Evolutionary conservation across 2,888 invertebrate genomes (phyloP).

Genomic region (Sphinx pinastri): DNA sequence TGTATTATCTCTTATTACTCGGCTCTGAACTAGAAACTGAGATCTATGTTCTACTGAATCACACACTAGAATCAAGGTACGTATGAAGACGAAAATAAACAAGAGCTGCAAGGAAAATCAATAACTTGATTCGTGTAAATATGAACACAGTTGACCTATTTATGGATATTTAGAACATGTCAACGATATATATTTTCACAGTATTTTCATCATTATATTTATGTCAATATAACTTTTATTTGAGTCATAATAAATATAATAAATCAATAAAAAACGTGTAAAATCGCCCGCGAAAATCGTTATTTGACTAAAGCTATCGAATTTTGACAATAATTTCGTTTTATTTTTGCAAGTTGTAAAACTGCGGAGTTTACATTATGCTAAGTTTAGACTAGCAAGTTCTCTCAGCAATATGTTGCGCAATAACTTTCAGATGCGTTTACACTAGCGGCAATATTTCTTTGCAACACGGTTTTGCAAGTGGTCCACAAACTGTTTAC

Average conservation of each 20-base stretch:
- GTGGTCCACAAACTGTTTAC: too few species aligned
- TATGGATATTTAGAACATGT: background rate
- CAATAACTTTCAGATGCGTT: too few species aligned
- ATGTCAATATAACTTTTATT: background rate
- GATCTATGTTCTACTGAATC: background rate
- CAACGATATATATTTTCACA: too few species aligned
- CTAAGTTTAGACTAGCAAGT: too few species aligned
- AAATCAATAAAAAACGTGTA: background rate
- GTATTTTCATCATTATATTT: too few species aligned
- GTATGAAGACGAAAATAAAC: constrained; percentile 7
- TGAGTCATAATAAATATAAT: background rate
- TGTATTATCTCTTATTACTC: background rate
- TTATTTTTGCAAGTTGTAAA: too few species aligned
- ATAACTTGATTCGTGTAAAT: constrained; percentile 19
- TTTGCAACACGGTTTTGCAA: too few species aligned
- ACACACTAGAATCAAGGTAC: background rate
- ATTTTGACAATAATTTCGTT: too few species aligned
- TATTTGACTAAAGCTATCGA: background rate
- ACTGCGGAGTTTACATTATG: too few species aligned
- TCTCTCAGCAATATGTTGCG: too few species aligned
- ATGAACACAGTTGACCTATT: background rate
- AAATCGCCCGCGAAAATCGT: constrained; percentile 15
- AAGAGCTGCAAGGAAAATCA: constrained; percentile 22
- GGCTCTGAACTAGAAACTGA: background rate
- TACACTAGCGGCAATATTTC: too few species aligned